Evolutionary conservation across 2,113 vertebrate species (phyloP).

Genomic region (Piprites chloris): DNA sequence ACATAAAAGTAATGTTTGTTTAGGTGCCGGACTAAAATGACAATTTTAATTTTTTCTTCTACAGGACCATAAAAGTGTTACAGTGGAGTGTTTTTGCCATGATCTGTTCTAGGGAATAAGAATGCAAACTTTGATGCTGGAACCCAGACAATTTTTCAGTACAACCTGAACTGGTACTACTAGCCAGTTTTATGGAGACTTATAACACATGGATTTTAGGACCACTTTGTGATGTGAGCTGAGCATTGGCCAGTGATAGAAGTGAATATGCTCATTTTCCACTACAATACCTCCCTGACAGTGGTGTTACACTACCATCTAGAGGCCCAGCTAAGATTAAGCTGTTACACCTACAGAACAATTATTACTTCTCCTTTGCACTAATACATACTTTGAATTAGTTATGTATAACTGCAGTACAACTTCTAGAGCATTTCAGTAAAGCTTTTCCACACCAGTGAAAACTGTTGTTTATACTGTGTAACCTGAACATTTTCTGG

Average conservation of each 20-base stretch:
- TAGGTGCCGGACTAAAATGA: background rate
- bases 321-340: background rate
- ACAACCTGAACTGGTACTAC: background rate
- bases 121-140: background rate
- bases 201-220: background rate
- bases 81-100: background rate
- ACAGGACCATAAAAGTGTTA: background rate
- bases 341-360: background rate
- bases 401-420: background rate
- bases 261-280: background rate
- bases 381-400: background rate
- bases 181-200: background rate
- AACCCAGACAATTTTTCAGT: background rate
- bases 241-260: background rate
- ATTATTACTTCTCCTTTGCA: background rate
- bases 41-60: background rate
- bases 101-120: background rate
- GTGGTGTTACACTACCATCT: conserved; percentile 8
- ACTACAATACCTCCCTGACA: rapidly evolving
- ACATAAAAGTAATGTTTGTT: background rate
- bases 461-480: background rate
- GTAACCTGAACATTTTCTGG: background rate
- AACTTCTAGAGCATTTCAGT: background rate
- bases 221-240: background rate
- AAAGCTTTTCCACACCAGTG: background rate